Evolutionary conservation across 2,113 vertebrate genomes (phyloP), one percentile per base, ranked within the genome.

Genomic region (Capreolus pygargus): DNA sequence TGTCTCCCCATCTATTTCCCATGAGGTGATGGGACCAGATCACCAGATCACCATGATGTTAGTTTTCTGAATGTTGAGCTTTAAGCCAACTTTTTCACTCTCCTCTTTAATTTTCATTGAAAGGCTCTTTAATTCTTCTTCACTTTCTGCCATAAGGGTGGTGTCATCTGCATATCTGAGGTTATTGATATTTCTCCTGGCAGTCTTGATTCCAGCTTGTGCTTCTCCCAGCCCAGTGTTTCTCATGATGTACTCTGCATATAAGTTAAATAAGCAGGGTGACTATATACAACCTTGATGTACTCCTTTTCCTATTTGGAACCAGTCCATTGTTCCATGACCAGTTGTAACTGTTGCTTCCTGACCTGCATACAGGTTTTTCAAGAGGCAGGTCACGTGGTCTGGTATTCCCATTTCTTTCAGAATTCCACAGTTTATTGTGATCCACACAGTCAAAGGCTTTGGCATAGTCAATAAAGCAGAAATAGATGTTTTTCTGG

Each of bases 181-280:
- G 60, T 64, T 33, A 2, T 33, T 61, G 14, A 33, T 33, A 33
- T 33, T 16, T 61, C 30, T 61, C 1, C 30, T 0, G 0, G 30
- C 30, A 61, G 33, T 61, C 6, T 64, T 33, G 30, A 64, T 64
- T 64, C 15, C 60, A 64, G 3, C 60, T 33, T 64, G 7, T 64
- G 60, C 0, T 0, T 60, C 60, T 4, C 33, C 30, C 14, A 64
- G 30, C 3, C 15, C 13, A 7, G 30, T 4, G 7, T 64, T 64
- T 64, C 30, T 64, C 15, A 33, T 64, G 30, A 64, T 16, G 60
- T 16, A 17, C 30, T 33, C 60, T 64, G 60, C 15, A 33, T 16
- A 33, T 1, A 64, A 33, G 30, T 64, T 7, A 64, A 64, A 64
- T 64, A 17, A 64, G 15, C 30, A 33, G 15, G 60, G 30, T 33